A percentile compares a stretch with the other conserved stretches of the same genome.
Conservation (phyloP, 2,113 vertebrate species). For the Lepus timidus region DNA sequence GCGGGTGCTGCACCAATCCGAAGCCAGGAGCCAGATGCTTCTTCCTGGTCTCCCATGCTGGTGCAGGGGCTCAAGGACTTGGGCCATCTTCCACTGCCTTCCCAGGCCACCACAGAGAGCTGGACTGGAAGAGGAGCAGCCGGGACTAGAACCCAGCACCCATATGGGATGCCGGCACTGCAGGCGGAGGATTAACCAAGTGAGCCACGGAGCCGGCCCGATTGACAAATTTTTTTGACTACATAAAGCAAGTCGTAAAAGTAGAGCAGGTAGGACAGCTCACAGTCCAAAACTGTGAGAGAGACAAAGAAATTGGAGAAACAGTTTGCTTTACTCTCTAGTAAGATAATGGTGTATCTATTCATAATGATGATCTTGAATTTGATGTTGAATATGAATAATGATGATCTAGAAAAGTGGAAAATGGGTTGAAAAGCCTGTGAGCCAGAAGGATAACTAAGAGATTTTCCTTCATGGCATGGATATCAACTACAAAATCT, state of each 20-base stretch:
- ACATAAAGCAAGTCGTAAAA: background rate
- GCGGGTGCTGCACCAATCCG: too few species aligned
- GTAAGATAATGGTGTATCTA: background rate
- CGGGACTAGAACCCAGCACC: too few species aligned
- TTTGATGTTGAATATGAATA: background rate
- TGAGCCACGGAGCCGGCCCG: too few species aligned
- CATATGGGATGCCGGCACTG: too few species aligned
- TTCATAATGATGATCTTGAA: background rate
- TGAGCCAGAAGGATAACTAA: background rate
- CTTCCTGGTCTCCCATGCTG: too few species aligned
- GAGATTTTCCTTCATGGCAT: background rate
- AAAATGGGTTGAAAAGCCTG: background rate
- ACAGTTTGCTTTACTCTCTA: background rate
- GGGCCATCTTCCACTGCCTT: too few species aligned
- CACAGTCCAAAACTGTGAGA: background rate
- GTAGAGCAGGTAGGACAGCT: background rate
- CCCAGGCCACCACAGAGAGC: too few species aligned
- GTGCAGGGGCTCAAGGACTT: too few species aligned
- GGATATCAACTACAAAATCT: background rate
- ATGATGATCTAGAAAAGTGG: slow-evolving; percentile 2
- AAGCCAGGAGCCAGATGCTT: too few species aligned
- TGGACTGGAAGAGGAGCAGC: too few species aligned
- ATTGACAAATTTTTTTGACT: background rate
- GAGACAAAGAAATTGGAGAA: background rate
- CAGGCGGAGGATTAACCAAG: too few species aligned